Conservation (phyloP, 2,888 invertebrate genomes). For the Yponomeuta malinellus region DNA sequence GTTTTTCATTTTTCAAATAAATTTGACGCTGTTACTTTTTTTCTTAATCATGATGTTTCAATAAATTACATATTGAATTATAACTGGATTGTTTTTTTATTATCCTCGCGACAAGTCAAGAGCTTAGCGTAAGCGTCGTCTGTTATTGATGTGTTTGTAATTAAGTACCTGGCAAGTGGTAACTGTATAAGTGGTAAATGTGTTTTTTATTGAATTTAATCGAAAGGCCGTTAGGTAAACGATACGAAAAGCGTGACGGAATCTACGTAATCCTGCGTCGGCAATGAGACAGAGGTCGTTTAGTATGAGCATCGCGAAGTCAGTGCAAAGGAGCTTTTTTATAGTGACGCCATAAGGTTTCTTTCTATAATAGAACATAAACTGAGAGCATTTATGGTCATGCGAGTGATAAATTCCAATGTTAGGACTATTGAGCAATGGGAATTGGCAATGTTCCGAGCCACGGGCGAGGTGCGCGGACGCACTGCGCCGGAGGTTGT, state of each 20-base stretch:
- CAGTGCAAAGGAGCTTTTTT: conserved; percentile 10
- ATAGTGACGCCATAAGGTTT: conserved; percentile 14
- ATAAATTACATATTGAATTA: conserved; percentile 51
- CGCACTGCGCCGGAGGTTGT: conserved; percentile 48
- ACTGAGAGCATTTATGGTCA: conserved; percentile 58
- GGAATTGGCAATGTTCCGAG: conserved; percentile 72
- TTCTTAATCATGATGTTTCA: conserved; percentile 69
- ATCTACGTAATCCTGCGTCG: conserved; percentile 25
- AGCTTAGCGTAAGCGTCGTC: conserved; percentile 13
- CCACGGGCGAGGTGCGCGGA: conserved; percentile 44
- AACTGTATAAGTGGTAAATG: background rate
- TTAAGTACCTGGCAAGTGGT: background rate
- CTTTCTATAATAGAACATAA: conserved; percentile 37
- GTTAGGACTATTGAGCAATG: conserved; percentile 61
- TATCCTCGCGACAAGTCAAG: conserved; percentile 10
- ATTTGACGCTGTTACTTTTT: conserved; percentile 66
- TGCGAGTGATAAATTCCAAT: conserved; percentile 68
- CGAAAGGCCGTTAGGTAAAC: conserved; percentile 15
- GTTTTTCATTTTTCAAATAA: conserved; percentile 57
- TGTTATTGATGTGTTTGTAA: background rate
- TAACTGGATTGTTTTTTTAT: conserved; percentile 12
- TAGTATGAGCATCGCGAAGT: conserved; percentile 20
- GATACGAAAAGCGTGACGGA: conserved; percentile 21
- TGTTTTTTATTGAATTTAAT: conserved; percentile 15
- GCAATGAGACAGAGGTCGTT: conserved; percentile 39